phyloP scores from a whole-genome alignment of 2,888 invertebrate species.

The Noctua pronuba region DNA sequence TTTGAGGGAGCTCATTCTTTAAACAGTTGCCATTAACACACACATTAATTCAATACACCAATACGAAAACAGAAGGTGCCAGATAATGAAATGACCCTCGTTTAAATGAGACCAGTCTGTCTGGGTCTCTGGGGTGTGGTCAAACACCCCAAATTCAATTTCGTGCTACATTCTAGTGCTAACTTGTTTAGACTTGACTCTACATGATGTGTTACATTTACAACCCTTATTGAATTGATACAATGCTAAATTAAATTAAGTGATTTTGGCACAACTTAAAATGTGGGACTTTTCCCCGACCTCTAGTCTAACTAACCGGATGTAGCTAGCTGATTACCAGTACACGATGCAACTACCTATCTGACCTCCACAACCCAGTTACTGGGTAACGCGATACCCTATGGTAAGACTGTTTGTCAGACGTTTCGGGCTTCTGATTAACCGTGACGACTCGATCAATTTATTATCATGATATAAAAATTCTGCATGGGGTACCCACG shows the following conservation, averaged over 20 bases:
- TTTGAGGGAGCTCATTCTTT: neutral
- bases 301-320: neutral
- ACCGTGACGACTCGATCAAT: neutral
- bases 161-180: neutral
- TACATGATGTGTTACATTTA: neutral
- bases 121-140: slow-evolving; percentile 13
- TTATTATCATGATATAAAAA: neutral
- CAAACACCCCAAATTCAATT: slow-evolving; percentile 24
- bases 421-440: neutral
- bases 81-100: slow-evolving; percentile 10
- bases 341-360: neutral
- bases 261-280: too few species aligned
- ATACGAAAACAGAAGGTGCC: neutral
- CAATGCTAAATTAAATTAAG: too few species aligned
- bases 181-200: slow-evolving; percentile 4
- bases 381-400: neutral
- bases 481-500: neutral
- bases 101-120: slow-evolving; percentile 10
- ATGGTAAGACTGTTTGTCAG: neutral
- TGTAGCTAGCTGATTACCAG: neutral
- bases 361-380: neutral
- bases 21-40: neutral
- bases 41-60: neutral
- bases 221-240: neutral
- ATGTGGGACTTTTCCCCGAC: neutral